These are phyloP conservation scores for Melopsittacus undulatus DNA, from an alignment of 2,797 vertebrate species.

Conservation along the genomic window DNA sequence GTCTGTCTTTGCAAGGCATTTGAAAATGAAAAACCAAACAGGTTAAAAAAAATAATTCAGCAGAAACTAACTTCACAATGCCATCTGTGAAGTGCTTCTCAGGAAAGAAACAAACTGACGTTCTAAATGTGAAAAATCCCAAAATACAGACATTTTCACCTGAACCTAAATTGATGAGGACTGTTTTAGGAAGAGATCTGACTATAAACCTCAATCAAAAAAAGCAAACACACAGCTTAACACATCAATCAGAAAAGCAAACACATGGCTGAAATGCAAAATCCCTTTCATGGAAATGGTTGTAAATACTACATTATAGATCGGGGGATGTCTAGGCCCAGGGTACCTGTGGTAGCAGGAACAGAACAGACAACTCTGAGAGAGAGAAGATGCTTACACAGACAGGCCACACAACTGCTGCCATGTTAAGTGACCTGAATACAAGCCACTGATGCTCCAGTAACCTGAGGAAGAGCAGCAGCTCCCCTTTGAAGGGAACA, in stretches of 20 bases:
- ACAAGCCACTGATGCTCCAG: not conserved
- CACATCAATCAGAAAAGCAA: not conserved
- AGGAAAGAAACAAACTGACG: not conserved
- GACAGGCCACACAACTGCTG: fast-evolving
- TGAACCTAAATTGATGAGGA: not conserved
- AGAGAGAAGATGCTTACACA: not conserved
- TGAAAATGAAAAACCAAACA: not conserved
- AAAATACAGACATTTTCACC: not conserved
- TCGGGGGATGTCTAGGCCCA: fast-evolving
- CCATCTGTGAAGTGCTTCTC: not conserved
- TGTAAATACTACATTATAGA: fast-evolving
- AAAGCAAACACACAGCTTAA: not conserved
- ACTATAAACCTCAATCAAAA: not conserved
- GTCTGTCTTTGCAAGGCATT: not conserved
- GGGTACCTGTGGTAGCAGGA: not conserved
- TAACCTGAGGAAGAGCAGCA: not conserved
- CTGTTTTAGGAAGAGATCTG: not conserved
- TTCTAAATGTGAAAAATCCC: not conserved
- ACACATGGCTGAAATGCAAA: not conserved
- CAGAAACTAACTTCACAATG: not conserved
- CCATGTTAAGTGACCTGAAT: not conserved
- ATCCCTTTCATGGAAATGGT: not conserved
- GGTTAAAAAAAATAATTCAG: not conserved
- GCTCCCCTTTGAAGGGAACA: not conserved
- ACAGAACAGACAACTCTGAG: not conserved